Percentiles rank a stretch among this genome's conserved stretches.
phyloP scores from a whole-genome alignment of 2,888 invertebrate genomes.

The Antheraea assamensis region DNA sequence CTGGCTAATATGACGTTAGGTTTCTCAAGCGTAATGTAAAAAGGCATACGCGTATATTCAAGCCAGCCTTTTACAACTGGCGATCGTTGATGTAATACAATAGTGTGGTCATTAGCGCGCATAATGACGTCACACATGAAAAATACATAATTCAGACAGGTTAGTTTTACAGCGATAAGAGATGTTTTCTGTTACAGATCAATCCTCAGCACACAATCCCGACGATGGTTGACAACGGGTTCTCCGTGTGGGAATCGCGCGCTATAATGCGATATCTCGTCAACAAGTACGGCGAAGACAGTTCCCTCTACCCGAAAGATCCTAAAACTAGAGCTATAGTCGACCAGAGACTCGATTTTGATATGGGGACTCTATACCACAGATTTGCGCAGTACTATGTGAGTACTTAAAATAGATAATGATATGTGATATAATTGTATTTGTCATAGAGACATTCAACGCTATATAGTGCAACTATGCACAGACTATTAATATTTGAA shows the following conservation, averaged over 20 bases:
- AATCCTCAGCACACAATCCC: conserved; percentile 92
- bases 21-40: no score
- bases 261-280: conserved; percentile 89
- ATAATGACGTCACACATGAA: no score
- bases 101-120: no score
- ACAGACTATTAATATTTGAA: no score
- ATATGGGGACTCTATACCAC: conserved; percentile 86
- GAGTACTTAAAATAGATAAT: background rate
- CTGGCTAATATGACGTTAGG: no score
- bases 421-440: background rate
- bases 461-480: no score
- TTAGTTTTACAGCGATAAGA: background rate
- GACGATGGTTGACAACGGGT: conserved; percentile 89
- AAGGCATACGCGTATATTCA: no score
- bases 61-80: no score
- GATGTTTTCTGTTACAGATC: background rate
- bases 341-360: conserved; percentile 89
- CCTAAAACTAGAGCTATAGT: conserved; percentile 86
- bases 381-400: conserved; percentile 85
- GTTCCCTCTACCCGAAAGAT: conserved; percentile 87
- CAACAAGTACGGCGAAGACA: conserved; percentile 88
- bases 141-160: no score
- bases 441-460: background rate
- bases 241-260: conserved; percentile 90
- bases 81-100: no score